Conservation (phyloP, 2,797 vertebrate species). For the Falco cherrug region DNA sequence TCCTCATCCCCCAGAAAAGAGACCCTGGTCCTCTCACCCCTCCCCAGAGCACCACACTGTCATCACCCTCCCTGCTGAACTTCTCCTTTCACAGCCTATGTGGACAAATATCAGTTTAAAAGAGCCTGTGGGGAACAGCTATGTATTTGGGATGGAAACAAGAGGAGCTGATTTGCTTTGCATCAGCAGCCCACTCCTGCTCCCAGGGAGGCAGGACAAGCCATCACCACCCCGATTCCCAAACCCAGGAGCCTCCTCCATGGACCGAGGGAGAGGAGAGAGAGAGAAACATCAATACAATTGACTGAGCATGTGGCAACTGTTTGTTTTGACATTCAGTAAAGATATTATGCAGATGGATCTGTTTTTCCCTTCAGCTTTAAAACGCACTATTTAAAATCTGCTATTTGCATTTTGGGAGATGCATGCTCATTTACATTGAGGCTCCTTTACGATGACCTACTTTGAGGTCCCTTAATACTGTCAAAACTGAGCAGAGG, state of each 20-base stretch:
- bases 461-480: slow-evolving; percentile 14
- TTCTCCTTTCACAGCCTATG: not conserved
- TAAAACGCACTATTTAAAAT: not conserved
- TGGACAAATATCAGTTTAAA: not conserved
- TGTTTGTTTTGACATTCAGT: not conserved
- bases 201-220: not conserved
- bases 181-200: not conserved
- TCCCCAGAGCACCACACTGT: not conserved
- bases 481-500: not conserved
- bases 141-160: not conserved
- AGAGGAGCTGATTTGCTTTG: not conserved
- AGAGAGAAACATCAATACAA: not conserved
- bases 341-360: not conserved
- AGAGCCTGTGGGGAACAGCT: not conserved
- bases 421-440: not conserved
- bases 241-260: not conserved
- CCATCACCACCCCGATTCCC: not conserved
- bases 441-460: not conserved
- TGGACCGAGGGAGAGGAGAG: not conserved
- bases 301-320: not conserved
- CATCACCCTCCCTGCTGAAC: rapidly evolving
- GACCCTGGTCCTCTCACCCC: not conserved
- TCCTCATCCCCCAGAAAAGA: not conserved
- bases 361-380: not conserved
- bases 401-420: not conserved